Evolutionary conservation across 2,797 vertebrate species (phyloP), one percentile per base, ranked within the genome.

Genomic region (Sebastes nivosus): DNA sequence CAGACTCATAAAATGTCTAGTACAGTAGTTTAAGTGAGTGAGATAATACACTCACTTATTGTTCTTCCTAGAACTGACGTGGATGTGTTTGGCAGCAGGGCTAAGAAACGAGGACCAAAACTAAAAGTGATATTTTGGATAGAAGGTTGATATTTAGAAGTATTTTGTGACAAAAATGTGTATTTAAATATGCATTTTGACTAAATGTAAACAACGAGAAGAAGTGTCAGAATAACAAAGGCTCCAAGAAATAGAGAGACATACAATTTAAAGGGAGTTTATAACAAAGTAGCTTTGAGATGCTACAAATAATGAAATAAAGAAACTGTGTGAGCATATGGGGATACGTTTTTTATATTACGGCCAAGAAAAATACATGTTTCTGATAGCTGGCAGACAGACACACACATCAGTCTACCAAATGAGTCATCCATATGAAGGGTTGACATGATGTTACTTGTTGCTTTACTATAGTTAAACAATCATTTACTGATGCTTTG

Each of bases 1-100:
- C 52, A 74, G 67, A 30, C 67, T 80, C 74, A 58, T 87, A 80
- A 87, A 88, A 14, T 6, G 64, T 79, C 73, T 73, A 1, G 46
- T 29, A 50, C 57, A 72, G 38, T 5, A 18, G 30, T 72, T 76
- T 25, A 46, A 60, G 27, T 30, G 74, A 65, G 58, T 65, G 42
- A 87, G 70, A 87, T 77, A 78, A 76, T 50, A 73, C 32, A 27
- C 55, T 25, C 25, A 30, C 38, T 81, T 64, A 67, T 46, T 81
- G 74, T 70, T 84, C 63, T 70, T 78, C 50, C 6, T 10, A 38
- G 36, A 70, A 61, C 10, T 30, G 8, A 25, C 3, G 0, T 25
- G 32, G 16, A 38, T 27, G 46, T 52, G 58, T 69, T 55, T 18
- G 25, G 46, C 11, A 5, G 66, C 6, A 50, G 3, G 3, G 46